These are phyloP conservation scores for Tolmerus cingulatus DNA, from an alignment of 2,888 invertebrate genomes.

Conservation along the genomic window DNA sequence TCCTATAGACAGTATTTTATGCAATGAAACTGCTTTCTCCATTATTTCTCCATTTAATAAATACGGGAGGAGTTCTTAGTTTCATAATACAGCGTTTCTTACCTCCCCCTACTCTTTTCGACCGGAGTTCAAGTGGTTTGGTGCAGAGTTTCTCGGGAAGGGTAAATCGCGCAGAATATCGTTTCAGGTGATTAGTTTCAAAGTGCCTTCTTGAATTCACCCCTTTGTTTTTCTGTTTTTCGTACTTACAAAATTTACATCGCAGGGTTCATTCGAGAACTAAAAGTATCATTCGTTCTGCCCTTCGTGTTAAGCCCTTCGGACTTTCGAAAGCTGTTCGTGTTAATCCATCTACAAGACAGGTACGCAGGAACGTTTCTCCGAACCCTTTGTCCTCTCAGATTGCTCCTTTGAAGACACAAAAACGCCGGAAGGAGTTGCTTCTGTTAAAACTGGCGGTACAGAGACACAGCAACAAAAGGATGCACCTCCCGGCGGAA, in stretches of 20 bases:
- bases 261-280: background rate
- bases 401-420: slow-evolving; percentile 45
- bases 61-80: background rate
- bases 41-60: background rate
- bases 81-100: background rate
- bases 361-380: slow-evolving; percentile 17
- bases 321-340: background rate
- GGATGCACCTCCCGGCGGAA: slow-evolving; percentile 4
- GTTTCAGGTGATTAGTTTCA: slow-evolving; percentile 12
- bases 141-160: background rate
- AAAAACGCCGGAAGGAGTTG: slow-evolving; percentile 17
- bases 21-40: background rate
- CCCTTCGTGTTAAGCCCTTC: background rate
- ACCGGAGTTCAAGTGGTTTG: background rate
- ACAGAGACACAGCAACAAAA: slow-evolving; percentile 19
- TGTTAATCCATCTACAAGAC: slow-evolving; percentile 32
- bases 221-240: background rate
- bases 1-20: background rate
- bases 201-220: background rate
- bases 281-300: background rate
- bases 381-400: slow-evolving; percentile 39
- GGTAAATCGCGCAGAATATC: background rate
- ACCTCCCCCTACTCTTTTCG: background rate
- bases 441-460: background rate
- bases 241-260: background rate